Evolutionary conservation across 2,888 invertebrate genomes (phyloP), one percentile per base, ranked within the genome.

Genomic region (Luffia ferchaultella): DNA sequence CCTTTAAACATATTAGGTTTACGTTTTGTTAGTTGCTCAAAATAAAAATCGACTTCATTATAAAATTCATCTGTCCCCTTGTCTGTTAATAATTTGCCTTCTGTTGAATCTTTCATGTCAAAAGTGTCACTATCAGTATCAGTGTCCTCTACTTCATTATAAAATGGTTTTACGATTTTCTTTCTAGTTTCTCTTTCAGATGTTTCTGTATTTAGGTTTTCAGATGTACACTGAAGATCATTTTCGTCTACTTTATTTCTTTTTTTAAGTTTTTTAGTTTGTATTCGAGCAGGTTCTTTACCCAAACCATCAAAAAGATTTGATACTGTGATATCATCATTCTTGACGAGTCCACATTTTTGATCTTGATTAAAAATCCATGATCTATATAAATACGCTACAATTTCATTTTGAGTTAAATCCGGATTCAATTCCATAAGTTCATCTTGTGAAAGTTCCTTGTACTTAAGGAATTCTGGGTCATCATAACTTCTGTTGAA

Each of bases 1-100:
- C 91, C 91, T 64, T 88, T 88, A 58, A 93, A 93, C 20, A 93
- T 64, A 61, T 87, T 89, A 15, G 87, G 86, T 60, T 85, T 84
- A 12, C 82, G 82, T 54, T 72, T 70, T 1, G 80, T 74, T 42
- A 86, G 60, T 43, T 76, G 65, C 44, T 66, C 62, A 52, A 84
- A 80, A 55, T 78, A 78, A 20, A 72, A 67, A 58, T 76, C 84
- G 1, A 77, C 76, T 55, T 73, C 65, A 53, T 79, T 71, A 16
- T 62, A 7, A 30, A 30, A 7, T 30, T 30, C 30, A 12, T 30
- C n/a, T n/a, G n/a, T n/a, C n/a, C n/a, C n/a, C n/a, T n/a, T n/a
- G n/a, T n/a, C n/a, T n/a, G n/a, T n/a, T n/a, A n/a, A n/a, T 44
- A 44, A 16, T 44, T 16, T 16, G 12, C 7, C n/a, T 45, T 45